A percentile compares a stretch with the other conserved stretches of the same genome.
These are phyloP conservation scores for Ovis canadensis DNA, from an alignment of 2,113 vertebrate genomes.

Conservation along the genomic window DNA sequence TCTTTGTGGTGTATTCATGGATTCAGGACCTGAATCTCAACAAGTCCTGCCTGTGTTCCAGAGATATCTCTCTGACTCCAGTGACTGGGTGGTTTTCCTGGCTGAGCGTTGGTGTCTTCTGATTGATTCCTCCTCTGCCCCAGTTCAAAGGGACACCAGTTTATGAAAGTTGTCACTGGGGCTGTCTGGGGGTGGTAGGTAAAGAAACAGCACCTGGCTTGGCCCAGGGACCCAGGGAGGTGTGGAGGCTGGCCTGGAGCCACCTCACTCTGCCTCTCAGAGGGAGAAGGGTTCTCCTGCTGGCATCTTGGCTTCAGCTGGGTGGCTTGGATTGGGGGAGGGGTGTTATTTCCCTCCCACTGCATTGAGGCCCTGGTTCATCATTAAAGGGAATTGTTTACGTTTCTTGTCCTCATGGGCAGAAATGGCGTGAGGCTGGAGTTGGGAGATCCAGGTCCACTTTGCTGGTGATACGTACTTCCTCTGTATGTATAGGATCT, in stretches of 20 bases:
- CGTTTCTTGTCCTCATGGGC: background rate
- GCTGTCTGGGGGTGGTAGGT: background rate
- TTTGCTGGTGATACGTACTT: background rate
- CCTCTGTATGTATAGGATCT: rapidly evolving
- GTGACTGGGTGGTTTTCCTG: background rate
- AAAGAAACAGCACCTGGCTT: background rate
- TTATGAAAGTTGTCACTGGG: background rate
- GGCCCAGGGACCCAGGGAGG: background rate
- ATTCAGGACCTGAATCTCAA: background rate
- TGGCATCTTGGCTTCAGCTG: background rate
- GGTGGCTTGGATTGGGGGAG: background rate
- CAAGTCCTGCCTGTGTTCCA: background rate
- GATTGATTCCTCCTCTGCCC: background rate
- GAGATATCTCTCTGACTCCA: background rate
- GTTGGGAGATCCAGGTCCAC: background rate
- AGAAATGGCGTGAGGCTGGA: background rate
- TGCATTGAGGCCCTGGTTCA: background rate
- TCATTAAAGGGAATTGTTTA: background rate
- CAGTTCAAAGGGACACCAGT: background rate
- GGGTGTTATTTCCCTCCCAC: too few relatives aligned
- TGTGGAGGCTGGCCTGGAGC: background rate
- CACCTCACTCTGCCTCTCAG: background rate
- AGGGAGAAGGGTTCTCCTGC: background rate
- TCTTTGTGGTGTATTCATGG: background rate
- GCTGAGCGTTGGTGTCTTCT: background rate